phyloP scores from a whole-genome alignment of 2,888 invertebrate species.

The Ennomos quercinarius region DNA sequence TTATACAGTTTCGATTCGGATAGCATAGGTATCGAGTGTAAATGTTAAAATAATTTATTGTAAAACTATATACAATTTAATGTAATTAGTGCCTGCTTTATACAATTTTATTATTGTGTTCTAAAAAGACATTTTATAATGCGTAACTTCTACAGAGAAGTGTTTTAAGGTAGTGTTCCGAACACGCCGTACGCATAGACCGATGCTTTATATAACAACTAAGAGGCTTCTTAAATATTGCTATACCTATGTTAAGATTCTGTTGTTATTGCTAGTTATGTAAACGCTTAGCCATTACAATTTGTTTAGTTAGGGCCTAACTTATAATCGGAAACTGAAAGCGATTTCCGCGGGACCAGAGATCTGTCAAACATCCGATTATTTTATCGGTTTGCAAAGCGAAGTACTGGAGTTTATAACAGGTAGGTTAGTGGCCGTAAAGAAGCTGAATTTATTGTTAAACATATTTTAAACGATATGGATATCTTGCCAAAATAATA shows the following conservation, averaged over 20 bases:
- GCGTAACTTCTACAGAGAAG: constrained; percentile 65
- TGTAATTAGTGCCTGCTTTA: constrained; percentile 84
- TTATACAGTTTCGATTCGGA: constrained; percentile 63
- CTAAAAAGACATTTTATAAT: constrained; percentile 78
- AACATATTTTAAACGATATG: no score
- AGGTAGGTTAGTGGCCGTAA: no score
- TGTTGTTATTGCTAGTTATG: constrained; percentile 84
- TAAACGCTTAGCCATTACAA: constrained; percentile 81
- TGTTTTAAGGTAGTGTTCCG: constrained; percentile 62
- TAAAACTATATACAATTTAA: constrained; percentile 77
- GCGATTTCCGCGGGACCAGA: neutral
- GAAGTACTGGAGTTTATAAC: no score
- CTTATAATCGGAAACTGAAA: neutral
- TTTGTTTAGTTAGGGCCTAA: constrained; percentile 69
- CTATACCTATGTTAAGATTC: constrained; percentile 78
- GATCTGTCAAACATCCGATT: neutral
- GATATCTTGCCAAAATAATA: no score
- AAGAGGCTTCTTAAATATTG: constrained; percentile 82
- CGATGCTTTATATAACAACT: constrained; percentile 64
- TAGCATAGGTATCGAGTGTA: constrained; percentile 78
- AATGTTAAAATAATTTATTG: constrained; percentile 83
- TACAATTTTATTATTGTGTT: constrained; percentile 70
- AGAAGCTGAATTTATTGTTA: no score
- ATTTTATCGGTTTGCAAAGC: neutral
- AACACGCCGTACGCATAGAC: constrained; percentile 57